phyloP scores from a whole-genome alignment of 2,797 vertebrate genomes.

The Esox masquinongy region DNA sequence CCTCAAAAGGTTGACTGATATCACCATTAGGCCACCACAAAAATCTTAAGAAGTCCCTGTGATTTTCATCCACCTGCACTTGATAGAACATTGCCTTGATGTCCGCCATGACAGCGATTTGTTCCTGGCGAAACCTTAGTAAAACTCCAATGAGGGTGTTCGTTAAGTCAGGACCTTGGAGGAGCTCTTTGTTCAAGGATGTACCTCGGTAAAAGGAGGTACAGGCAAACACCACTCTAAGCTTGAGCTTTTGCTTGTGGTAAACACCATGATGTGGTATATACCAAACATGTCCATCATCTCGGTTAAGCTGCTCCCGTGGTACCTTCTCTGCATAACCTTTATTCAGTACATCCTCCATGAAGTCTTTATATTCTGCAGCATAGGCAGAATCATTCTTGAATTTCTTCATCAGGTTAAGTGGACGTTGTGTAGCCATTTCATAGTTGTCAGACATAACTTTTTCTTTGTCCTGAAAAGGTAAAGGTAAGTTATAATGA shows the following conservation, averaged over 20 bases:
- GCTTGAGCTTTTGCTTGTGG: too few species aligned
- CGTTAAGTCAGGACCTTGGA: conserved; percentile 4
- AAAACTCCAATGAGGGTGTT: background rate
- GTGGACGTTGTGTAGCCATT: background rate
- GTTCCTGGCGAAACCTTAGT: too few species aligned
- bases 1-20: too few species aligned
- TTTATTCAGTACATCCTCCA: conserved; percentile 1
- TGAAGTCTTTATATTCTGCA: background rate
- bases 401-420: background rate
- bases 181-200: conserved; percentile 3
- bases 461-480: background rate
- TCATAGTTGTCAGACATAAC: background rate
- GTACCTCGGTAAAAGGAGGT: background rate
- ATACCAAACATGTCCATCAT: conserved; percentile 1
- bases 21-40: too few species aligned
- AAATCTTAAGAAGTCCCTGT: too few species aligned
- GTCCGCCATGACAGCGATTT: too few species aligned
- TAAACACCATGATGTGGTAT: too few species aligned
- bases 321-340: conserved; percentile 11
- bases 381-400: too few species aligned
- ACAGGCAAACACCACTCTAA: background rate
- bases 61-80: too few species aligned
- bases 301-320: background rate
- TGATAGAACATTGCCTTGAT: too few species aligned
- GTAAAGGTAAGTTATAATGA: background rate